These are phyloP conservation scores for Biston betularia DNA, from an alignment of 2,888 invertebrate genomes.

Conservation along the genomic window DNA sequence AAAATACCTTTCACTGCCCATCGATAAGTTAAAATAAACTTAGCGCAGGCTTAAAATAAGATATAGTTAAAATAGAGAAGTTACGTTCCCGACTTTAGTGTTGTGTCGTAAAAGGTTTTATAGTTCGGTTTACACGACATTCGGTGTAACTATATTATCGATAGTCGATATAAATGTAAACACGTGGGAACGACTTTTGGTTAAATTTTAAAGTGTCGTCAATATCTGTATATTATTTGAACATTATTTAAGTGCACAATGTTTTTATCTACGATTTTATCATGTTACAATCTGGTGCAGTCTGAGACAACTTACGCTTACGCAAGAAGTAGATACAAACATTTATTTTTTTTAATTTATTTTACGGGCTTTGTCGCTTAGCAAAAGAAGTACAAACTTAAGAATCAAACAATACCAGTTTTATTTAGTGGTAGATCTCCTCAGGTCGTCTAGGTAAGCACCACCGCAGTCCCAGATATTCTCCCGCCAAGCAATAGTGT, in stretches of 20 bases:
- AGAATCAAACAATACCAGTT: no score
- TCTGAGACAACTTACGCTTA: neutral
- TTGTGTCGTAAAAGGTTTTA: slow-evolving; percentile 41
- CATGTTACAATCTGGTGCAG: neutral
- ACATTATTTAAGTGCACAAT: slow-evolving; percentile 16
- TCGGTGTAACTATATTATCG: slow-evolving; percentile 35
- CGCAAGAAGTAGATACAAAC: no score
- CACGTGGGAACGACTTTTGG: slow-evolving; percentile 38
- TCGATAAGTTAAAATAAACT: slow-evolving; percentile 31
- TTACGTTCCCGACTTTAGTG: slow-evolving; percentile 33
- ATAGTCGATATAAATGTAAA: slow-evolving; percentile 34
- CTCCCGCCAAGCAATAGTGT: no score
- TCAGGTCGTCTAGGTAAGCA: no score
- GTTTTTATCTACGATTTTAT: slow-evolving; percentile 29
- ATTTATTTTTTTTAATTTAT: no score
- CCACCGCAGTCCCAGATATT: no score
- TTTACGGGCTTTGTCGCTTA: no score
- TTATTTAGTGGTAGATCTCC: no score
- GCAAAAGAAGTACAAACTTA: no score
- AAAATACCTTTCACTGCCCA: slow-evolving; percentile 32
- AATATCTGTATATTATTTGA: slow-evolving; percentile 24
- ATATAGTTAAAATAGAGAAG: slow-evolving; percentile 36
- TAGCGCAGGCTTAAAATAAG: slow-evolving; percentile 27
- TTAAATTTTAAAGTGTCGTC: slow-evolving; percentile 25
- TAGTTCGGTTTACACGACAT: slow-evolving; percentile 40